Evolutionary conservation across 1,140 invertebrate species (phyloP).

Genomic region (Calliopsis andreniformis): DNA sequence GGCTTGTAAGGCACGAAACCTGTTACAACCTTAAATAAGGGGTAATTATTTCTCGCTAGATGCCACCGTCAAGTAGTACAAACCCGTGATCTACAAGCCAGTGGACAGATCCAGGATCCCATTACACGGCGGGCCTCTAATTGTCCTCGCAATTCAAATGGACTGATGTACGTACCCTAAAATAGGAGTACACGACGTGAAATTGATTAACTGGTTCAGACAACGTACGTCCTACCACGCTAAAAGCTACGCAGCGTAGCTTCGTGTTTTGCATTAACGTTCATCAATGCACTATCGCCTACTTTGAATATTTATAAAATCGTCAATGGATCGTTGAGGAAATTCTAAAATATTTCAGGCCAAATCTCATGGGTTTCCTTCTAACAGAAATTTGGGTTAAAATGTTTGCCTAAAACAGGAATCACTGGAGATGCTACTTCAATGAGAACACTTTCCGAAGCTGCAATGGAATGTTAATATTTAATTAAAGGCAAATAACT

Average conservation of each 20-base stretch:
- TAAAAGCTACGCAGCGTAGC: conserved; percentile 47
- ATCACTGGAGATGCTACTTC: background rate
- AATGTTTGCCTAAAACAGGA: background rate
- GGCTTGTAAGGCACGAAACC: background rate
- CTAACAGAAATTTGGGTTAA: background rate
- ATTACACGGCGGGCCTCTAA: conserved; percentile 61
- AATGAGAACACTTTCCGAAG: background rate
- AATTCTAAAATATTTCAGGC: background rate
- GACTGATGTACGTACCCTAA: conserved; percentile 58
- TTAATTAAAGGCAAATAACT: background rate
- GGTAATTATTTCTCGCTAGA: conserved; percentile 37
- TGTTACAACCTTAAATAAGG: conserved; percentile 8
- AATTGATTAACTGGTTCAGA: conserved; percentile 67
- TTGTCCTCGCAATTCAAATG: conserved; percentile 64
- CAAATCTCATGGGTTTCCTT: background rate
- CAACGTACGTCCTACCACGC: conserved; percentile 39
- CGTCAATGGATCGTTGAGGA: background rate
- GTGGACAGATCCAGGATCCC: conserved; percentile 51
- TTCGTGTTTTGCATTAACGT: conserved; percentile 31
- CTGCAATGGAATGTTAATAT: conserved; percentile 4
- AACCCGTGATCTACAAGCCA: conserved; percentile 60
- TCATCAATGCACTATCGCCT: conserved; percentile 12
- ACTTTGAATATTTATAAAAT: background rate
- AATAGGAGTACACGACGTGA: conserved; percentile 61
- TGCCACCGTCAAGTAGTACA: conserved; percentile 56